Conservation (phyloP, 1,140 invertebrate species). For the Drosophila repleta region DNA sequence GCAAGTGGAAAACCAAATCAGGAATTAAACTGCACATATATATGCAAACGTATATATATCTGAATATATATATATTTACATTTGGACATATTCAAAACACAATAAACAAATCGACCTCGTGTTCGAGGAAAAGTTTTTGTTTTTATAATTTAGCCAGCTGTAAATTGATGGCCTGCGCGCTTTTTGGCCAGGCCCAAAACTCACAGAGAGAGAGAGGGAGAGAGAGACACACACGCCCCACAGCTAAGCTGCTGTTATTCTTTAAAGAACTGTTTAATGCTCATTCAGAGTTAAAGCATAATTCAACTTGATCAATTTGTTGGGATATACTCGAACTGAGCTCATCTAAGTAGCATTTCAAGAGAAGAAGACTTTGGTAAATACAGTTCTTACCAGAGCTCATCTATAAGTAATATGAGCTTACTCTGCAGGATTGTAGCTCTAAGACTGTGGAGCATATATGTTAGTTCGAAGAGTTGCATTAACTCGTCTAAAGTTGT, state of each 20-base stretch:
- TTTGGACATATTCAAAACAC: conserved; percentile 23
- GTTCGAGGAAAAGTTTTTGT: conserved; percentile 37
- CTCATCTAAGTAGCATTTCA: no score
- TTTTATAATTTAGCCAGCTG: conserved; percentile 15
- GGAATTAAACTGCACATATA: conserved; percentile 35
- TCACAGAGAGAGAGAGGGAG: background rate
- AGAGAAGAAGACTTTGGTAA: no score
- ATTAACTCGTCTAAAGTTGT: no score
- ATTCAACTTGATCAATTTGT: no score
- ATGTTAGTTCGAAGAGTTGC: no score
- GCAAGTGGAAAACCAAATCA: conserved; percentile 19
- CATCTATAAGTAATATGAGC: no score
- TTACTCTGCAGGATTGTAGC: no score
- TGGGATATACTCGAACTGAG: no score
- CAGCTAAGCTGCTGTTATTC: conserved; percentile 1
- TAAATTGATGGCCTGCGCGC: conserved; percentile 23
- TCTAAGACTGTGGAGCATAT: no score
- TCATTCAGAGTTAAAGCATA: no score
- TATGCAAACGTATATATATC: background rate
- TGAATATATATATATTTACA: background rate
- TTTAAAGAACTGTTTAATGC: no score
- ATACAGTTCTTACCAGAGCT: no score
- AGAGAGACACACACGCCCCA: conserved; percentile 1
- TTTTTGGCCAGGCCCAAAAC: conserved; percentile 27
- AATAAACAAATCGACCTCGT: conserved; percentile 32